Percentiles rank a stretch among this genome's conserved stretches.
These are phyloP conservation scores for Euspilapteryx auroguttella DNA, from an alignment of 2,888 invertebrate species.

Conservation along the genomic window DNA sequence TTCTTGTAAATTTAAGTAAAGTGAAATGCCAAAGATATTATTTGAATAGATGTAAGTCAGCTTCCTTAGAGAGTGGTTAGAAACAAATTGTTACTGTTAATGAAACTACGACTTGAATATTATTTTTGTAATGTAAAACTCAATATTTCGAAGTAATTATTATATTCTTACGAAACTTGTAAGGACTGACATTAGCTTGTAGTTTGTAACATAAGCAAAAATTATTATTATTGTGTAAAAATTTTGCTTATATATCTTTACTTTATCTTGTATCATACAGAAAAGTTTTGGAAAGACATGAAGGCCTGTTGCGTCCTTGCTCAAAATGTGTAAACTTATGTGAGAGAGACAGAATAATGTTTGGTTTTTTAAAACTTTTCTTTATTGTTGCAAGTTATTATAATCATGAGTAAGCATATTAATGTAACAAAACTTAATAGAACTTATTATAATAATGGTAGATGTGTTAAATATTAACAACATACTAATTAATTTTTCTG, in stretches of 20 bases:
- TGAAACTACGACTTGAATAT: slow-evolving; percentile 14
- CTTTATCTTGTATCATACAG: not conserved
- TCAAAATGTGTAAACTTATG: not conserved
- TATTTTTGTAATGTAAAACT: slow-evolving; percentile 42
- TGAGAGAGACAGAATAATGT: not conserved
- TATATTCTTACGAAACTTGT: slow-evolving; percentile 33
- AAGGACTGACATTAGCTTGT: slow-evolving; percentile 46
- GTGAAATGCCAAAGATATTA: slow-evolving; percentile 54
- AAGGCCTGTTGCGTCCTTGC: not conserved
- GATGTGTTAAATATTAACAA: too few relatives aligned
- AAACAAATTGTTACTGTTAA: slow-evolving; percentile 59
- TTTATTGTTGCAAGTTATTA: too few relatives aligned
- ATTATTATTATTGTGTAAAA: slow-evolving; percentile 13
- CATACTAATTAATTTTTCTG: too few relatives aligned
- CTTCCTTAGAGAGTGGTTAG: slow-evolving; percentile 30
- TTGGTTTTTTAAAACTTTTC: too few relatives aligned
- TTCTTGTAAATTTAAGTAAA: slow-evolving; percentile 27
- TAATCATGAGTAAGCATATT: too few relatives aligned
- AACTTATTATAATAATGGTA: too few relatives aligned
- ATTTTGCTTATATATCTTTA: slow-evolving; percentile 13
- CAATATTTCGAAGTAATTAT: slow-evolving; percentile 29
- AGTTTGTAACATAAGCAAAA: slow-evolving; percentile 21
- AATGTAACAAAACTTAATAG: too few relatives aligned
- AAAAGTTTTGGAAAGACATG: not conserved
- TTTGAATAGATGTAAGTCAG: slow-evolving; percentile 43